Base-by-base conservation (phyloP, 1,140 invertebrate species). In the Drosophila prosaltans region DNA sequence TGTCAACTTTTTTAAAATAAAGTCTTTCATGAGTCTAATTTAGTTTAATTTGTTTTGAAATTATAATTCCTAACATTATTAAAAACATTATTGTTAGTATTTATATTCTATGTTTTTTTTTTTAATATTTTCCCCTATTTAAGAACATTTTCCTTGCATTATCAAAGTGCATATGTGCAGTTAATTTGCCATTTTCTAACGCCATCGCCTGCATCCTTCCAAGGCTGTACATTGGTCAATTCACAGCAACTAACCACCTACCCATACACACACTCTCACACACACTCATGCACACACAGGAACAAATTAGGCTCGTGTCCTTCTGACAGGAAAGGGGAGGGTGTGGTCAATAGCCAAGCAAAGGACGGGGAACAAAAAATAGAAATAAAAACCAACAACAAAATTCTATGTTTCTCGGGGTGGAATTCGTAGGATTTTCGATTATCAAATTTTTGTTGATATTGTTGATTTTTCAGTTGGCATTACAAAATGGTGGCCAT, bases 341-440 rank as follows among this genome's bases (percentile, higher is more conserved):
- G 45, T 51, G 45, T 51, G 45, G 45, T 51, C 45, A 51, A 51
- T 24, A 51, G 41, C 39, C 10, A 9, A 40, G 10, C 9, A 11
- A 36, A 36, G 32, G 32, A 36, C 32, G 32, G 32, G 32, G 32
- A 36, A 36, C 11, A 2, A 2, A 40, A 39, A 39, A 39, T 39
- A 6, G 7, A 39, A 41, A 11, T 21, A 48, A 21, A 11, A 48
- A 48, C 21, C 6, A 8, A 24, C 21, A 21, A 24, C 45, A 7
- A 26, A 36, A 36, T 7, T 36, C 32, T 5, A 51, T 26, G 8
- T 3, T 51, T 51, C 21, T 51, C 45, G 45, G 45, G 45, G 45
- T 51, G 45, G 45, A 51, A 51, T 51, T 26, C 45, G 8, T 26
- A 51, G 45, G 45, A 26, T 51, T 51, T 51, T 51, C 45, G 21